Evolutionary conservation across 2,113 vertebrate species (phyloP).

Genomic region (Oostethus manadensis): DNA sequence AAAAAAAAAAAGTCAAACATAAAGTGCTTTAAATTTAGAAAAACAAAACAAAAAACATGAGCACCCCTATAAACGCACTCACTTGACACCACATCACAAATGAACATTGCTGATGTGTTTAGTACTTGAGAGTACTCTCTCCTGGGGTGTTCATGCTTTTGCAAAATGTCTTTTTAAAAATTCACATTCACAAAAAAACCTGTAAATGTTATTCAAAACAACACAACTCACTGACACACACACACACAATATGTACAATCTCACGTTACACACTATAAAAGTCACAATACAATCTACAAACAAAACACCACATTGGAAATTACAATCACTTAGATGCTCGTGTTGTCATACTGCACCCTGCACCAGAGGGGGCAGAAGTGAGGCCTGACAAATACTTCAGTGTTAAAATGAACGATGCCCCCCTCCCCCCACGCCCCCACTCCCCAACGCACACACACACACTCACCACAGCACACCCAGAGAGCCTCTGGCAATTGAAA

Average conservation of each 20-base stretch:
- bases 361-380: conserved; percentile 60
- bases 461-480: not conserved
- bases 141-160: conserved; percentile 60
- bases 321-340: conserved; percentile 41
- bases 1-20: conserved; percentile 71
- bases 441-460: conserved; percentile 9
- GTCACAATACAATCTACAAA: conserved; percentile 78
- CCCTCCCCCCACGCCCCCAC: too few species aligned
- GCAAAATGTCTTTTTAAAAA: conserved; percentile 53
- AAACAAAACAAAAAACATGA: conserved; percentile 48
- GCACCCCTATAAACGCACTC: conserved; percentile 32
- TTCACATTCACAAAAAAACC: conserved; percentile 69
- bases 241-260: conserved; percentile 74
- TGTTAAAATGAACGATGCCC: conserved; percentile 64
- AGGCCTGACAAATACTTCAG: conserved; percentile 64
- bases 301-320: conserved; percentile 13
- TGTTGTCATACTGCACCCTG: conserved; percentile 63
- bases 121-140: conserved; percentile 8
- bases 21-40: conserved; percentile 71
- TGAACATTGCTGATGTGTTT: not conserved
- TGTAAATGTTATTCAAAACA: conserved; percentile 56
- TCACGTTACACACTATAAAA: conserved; percentile 75
- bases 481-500: not conserved
- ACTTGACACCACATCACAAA: too few species aligned
- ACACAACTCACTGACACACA: conserved; percentile 77